These are phyloP conservation scores for Gari tellinella DNA, from an alignment of 2,888 invertebrate species.

Conservation along the genomic window DNA sequence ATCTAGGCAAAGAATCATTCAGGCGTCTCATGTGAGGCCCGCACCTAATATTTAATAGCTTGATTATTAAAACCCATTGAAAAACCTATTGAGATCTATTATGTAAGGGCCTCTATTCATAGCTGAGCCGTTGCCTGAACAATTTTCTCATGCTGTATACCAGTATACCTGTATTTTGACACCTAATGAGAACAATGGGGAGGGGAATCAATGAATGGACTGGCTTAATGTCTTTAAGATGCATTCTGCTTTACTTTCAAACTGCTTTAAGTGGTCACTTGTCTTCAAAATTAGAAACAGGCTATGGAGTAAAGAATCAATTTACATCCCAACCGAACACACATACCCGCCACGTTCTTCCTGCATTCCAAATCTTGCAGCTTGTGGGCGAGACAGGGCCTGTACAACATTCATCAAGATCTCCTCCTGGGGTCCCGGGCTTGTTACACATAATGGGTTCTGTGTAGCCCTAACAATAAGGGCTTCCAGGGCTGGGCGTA, in stretches of 20 bases:
- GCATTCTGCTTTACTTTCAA: background rate
- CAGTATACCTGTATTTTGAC: too few relatives aligned
- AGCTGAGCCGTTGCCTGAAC: too few relatives aligned
- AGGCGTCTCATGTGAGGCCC: too few relatives aligned
- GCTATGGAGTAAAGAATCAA: background rate
- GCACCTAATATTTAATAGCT: too few relatives aligned
- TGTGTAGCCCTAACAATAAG: conserved; percentile 92
- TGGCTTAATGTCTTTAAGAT: background rate
- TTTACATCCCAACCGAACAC: background rate
- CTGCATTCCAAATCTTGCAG: conserved; percentile 85
- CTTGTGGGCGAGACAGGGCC: conserved; percentile 90
- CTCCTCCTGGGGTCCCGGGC: conserved; percentile 88
- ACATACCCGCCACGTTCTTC: conserved; percentile 59
- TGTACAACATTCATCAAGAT: conserved; percentile 89
- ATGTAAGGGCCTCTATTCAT: too few relatives aligned
- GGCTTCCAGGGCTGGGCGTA: conserved; percentile 95
- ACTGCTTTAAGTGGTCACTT: background rate
- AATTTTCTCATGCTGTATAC: too few relatives aligned
- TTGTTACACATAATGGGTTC: conserved; percentile 91
- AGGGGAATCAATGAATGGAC: too few relatives aligned
- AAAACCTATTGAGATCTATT: too few relatives aligned
- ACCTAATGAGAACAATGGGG: too few relatives aligned
- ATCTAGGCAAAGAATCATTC: too few relatives aligned
- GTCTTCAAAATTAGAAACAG: background rate
- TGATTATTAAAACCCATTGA: too few relatives aligned